A percentile compares a stretch with the other conserved stretches of the same genome.
These are phyloP conservation scores for Malurus splendens DNA, from an alignment of 2,797 vertebrate genomes.

Conservation along the genomic window DNA sequence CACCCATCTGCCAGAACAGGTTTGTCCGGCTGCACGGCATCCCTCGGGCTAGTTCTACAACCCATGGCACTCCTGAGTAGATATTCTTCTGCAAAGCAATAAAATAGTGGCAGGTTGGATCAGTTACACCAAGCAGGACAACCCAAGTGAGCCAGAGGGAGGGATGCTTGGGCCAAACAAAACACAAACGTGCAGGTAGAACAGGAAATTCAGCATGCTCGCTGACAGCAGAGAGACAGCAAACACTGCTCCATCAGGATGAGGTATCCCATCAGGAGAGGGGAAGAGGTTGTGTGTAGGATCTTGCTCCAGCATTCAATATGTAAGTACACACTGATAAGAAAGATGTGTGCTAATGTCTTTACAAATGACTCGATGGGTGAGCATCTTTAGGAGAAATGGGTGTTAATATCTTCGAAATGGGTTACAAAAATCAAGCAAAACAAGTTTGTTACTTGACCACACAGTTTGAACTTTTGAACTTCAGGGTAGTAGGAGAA, in stretches of 20 bases:
- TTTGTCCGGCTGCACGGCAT: neutral
- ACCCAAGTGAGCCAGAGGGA: neutral
- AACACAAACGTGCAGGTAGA: neutral
- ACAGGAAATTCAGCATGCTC: neutral
- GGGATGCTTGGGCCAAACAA: neutral
- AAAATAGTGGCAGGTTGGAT: neutral
- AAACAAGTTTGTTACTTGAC: too few relatives aligned
- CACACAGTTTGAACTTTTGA: too few relatives aligned
- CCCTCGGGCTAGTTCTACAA: neutral
- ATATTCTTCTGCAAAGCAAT: neutral
- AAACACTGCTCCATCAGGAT: neutral
- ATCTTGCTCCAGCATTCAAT: neutral
- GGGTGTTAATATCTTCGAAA: too few relatives aligned
- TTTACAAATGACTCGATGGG: too few relatives aligned
- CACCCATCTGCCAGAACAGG: neutral
- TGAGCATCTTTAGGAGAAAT: too few relatives aligned
- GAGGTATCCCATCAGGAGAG: neutral
- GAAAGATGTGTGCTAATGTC: too few relatives aligned
- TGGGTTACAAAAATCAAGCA: too few relatives aligned
- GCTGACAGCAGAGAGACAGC: neutral
- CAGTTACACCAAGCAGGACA: neutral
- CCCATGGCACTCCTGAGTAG: fast-evolving
- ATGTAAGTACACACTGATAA: neutral
- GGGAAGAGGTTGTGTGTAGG: neutral
- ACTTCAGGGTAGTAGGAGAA: too few relatives aligned